phyloP scores from a whole-genome alignment of 2,113 vertebrate genomes.

The Elachura formosa region DNA sequence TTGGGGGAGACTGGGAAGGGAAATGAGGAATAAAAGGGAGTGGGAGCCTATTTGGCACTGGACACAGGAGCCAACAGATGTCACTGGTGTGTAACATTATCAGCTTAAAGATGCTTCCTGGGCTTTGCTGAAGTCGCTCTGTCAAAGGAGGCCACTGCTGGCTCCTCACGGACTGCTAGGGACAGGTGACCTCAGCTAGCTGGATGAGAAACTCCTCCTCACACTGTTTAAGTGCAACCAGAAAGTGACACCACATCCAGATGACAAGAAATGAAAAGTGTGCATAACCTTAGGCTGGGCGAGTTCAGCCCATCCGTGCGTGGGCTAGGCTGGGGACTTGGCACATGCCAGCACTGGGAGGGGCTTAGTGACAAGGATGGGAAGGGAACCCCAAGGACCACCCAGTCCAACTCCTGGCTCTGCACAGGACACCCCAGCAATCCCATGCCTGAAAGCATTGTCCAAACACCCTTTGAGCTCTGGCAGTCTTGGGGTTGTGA shows the following conservation, averaged over 20 bases:
- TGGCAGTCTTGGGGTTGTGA: not conserved
- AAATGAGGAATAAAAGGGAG: not conserved
- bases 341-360: not conserved
- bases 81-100: not conserved
- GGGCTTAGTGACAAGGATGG: not conserved
- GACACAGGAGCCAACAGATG: not conserved
- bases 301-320: not conserved
- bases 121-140: not conserved
- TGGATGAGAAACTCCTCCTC: not conserved
- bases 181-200: not conserved
- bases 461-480: not conserved
- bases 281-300: fast-evolving
- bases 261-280: not conserved
- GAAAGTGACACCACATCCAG: not conserved
- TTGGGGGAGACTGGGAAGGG: not conserved
- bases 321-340: not conserved
- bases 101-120: not conserved
- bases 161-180: not conserved
- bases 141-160: not conserved
- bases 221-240: not conserved
- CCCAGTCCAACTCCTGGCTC: not conserved
- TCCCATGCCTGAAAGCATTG: no score
- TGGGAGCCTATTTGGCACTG: not conserved
- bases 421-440: not conserved
- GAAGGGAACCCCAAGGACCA: not conserved